These are phyloP conservation scores for Agelas oroides DNA, from an alignment of 37 sponge, comb jelly and placozoan species.

Conservation along the genomic window DNA sequence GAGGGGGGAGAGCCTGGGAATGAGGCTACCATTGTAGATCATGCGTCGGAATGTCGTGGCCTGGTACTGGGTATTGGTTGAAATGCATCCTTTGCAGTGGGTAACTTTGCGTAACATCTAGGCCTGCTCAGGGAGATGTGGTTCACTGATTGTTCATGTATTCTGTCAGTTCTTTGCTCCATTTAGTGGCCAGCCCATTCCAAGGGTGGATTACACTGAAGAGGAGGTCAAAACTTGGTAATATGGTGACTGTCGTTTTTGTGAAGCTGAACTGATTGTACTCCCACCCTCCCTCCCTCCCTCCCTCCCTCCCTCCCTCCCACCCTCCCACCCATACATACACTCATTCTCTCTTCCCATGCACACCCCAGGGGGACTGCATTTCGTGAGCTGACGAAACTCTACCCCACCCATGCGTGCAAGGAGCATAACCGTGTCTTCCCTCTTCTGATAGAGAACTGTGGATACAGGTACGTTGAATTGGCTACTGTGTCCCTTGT, in stretches of 20 bases:
- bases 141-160: not conserved
- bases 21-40: too few species aligned
- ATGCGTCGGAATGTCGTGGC: too few species aligned
- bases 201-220: slow-evolving; percentile 87
- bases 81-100: too few species aligned
- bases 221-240: slow-evolving; percentile 88
- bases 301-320: not conserved
- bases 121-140: too few species aligned
- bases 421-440: slow-evolving; percentile 70
- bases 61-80: too few species aligned
- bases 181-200: slow-evolving; percentile 89
- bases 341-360: too few species aligned
- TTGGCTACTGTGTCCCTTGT: too few species aligned
- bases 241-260: too few species aligned
- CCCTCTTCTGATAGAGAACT: slow-evolving; percentile 53
- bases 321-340: too few species aligned
- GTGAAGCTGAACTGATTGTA: too few species aligned
- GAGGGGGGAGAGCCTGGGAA: too few species aligned
- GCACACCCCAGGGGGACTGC: slow-evolving; percentile 43
- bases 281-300: not conserved
- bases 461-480: slow-evolving; percentile 68
- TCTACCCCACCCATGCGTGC: slow-evolving; percentile 87
- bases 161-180: not conserved
- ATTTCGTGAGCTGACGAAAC: slow-evolving; percentile 47
- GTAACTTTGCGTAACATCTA: too few species aligned